These are phyloP conservation scores for Gryon sp. DNA, from an alignment of 1,140 invertebrate species.

Conservation along the genomic window DNA sequence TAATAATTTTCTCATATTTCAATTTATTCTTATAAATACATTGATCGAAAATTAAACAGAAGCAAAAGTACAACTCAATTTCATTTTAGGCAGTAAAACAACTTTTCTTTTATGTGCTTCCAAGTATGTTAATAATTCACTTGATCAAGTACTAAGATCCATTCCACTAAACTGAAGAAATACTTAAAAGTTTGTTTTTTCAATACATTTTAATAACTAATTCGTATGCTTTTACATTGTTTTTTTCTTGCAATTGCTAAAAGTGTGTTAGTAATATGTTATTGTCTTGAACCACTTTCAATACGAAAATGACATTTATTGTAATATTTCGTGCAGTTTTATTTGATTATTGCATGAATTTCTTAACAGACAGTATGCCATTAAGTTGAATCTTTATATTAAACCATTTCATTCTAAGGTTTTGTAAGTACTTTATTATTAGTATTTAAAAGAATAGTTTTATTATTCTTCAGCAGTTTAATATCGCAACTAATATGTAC, in stretches of 20 bases:
- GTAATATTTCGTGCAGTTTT: conserved; percentile 38
- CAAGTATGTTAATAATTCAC: too few species aligned
- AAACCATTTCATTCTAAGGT: conserved; percentile 7
- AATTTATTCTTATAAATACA: not conserved
- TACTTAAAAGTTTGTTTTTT: too few species aligned
- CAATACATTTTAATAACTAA: too few species aligned
- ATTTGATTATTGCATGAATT: conserved; percentile 35
- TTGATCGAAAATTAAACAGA: not conserved
- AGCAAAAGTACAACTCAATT: not conserved
- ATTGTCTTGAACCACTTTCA: conserved; percentile 22
- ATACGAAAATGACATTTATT: conserved; percentile 42
- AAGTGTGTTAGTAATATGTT: not conserved
- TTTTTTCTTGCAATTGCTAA: too few species aligned
- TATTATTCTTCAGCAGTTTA: not conserved
- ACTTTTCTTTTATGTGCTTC: too few species aligned
- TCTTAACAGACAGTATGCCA: conserved; percentile 5
- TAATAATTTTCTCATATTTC: conserved; percentile 9
- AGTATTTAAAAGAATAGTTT: not conserved
- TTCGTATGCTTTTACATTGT: too few species aligned
- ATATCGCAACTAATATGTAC: too few species aligned
- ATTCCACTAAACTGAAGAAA: too few species aligned
- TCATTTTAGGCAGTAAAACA: too few species aligned
- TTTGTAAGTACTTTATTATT: not conserved
- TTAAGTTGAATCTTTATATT: conserved; percentile 15
- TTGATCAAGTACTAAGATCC: too few species aligned